Conservation (phyloP, 2,888 invertebrate genomes). For the Amblyjoppa proteus region DNA sequence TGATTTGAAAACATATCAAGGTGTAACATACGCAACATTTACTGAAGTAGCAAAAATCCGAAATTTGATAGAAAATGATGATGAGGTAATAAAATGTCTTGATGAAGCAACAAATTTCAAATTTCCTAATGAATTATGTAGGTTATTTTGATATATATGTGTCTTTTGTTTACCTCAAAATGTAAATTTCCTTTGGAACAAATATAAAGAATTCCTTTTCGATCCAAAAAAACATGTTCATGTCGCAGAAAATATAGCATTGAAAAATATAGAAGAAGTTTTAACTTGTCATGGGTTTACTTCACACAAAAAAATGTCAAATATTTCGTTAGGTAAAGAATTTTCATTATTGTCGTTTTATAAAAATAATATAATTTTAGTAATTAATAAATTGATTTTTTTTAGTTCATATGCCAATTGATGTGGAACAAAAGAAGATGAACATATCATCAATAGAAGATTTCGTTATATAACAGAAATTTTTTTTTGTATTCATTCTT, state of each 20-base stretch:
- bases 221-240: conserved; percentile 33
- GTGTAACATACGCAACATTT: conserved; percentile 34
- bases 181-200: conserved; percentile 38
- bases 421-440: no score
- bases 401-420: no score
- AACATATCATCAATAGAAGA: no score
- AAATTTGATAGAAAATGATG: conserved; percentile 45
- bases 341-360: no score
- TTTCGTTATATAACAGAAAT: no score
- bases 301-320: no score
- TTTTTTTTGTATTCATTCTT: no score
- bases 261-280: conserved; percentile 33
- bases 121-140: conserved; percentile 51
- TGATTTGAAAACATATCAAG: conserved; percentile 35
- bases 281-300: conserved; percentile 11
- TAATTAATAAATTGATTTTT: no score
- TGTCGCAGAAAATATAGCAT: conserved; percentile 22
- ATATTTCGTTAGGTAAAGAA: no score
- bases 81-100: conserved; percentile 56
- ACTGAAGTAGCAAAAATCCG: conserved; percentile 27
- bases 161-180: conserved; percentile 56
- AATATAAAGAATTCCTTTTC: conserved; percentile 50
- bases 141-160: conserved; percentile 45
- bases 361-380: no score
- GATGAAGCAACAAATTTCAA: conserved; percentile 45